A percentile compares a stretch with the other conserved stretches of the same genome.
These are phyloP conservation scores for Rhodinocichla rosea DNA, from an alignment of 2,113 vertebrate species.

Conservation along the genomic window DNA sequence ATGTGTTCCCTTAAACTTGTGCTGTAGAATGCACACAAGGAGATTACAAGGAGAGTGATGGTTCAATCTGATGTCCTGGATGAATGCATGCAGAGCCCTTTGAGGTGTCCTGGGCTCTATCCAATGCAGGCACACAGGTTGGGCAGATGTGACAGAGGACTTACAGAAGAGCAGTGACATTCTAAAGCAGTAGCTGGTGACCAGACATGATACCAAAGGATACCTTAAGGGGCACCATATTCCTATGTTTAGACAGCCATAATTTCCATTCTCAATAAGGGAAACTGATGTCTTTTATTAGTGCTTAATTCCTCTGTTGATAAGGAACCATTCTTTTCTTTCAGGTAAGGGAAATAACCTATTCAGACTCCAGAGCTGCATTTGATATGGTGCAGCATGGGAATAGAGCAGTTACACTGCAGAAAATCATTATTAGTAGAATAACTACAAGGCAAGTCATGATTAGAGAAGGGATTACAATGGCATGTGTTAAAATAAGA, in stretches of 20 bases:
- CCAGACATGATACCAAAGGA: not conserved
- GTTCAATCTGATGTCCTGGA: not conserved
- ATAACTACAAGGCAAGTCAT: conserved; percentile 11
- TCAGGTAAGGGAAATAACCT: not conserved
- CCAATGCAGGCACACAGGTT: rapidly evolving
- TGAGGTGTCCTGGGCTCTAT: not conserved
- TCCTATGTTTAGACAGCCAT: not conserved
- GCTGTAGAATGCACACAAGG: not conserved
- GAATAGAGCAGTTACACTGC: not conserved
- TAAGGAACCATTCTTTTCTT: not conserved
- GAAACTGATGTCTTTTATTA: not conserved
- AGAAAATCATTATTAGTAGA: conserved; percentile 6
- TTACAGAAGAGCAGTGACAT: not conserved
- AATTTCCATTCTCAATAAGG: not conserved
- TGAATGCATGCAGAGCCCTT: not conserved
- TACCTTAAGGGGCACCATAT: not conserved
- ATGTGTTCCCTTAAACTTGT: not conserved
- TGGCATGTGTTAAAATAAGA: not conserved
- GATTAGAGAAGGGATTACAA: conserved; percentile 21
- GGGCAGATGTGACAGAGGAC: not conserved
- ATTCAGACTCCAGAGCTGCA: not conserved
- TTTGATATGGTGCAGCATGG: not conserved
- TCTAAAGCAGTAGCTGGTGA: not conserved
- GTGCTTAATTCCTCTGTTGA: not conserved
- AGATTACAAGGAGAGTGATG: not conserved